Evolutionary conservation across 2,113 vertebrate species (phyloP).

Genomic region (Hippoglossus stenolepis): DNA sequence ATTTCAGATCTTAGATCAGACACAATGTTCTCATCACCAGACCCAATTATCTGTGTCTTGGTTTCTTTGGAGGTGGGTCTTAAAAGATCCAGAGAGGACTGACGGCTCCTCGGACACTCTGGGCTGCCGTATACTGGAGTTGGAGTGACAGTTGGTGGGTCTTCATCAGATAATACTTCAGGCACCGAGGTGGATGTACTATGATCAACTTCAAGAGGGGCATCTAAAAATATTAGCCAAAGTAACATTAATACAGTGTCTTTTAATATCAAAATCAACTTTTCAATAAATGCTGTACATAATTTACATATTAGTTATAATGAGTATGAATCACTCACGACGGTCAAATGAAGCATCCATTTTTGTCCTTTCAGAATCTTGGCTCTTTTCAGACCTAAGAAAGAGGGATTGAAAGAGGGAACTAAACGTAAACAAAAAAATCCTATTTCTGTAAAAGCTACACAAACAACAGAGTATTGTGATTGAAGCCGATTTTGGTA

Average conservation of each 20-base stretch:
- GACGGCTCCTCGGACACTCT: slow-evolving; percentile 70
- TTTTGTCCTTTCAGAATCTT: slow-evolving; percentile 80
- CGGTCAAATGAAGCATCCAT: slow-evolving; percentile 82
- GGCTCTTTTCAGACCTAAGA: slow-evolving; percentile 84
- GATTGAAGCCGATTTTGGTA: slow-evolving; percentile 53
- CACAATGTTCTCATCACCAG: slow-evolving; percentile 52
- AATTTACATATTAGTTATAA: not conserved
- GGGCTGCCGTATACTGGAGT: slow-evolving; percentile 63
- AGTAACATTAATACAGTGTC: not conserved
- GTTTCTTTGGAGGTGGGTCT: slow-evolving; percentile 54
- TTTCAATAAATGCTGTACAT: not conserved
- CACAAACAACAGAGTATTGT: not conserved
- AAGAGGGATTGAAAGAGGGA: slow-evolving; percentile 14
- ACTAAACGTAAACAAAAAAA: not conserved
- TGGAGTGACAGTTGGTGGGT: slow-evolving; percentile 75
- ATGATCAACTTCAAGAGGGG: slow-evolving; percentile 28
- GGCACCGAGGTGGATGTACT: slow-evolving; percentile 73
- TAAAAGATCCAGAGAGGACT: slow-evolving; percentile 57
- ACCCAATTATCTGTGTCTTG: slow-evolving; percentile 47
- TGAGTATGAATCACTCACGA: slow-evolving; percentile 71
- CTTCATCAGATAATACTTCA: slow-evolving; percentile 74
- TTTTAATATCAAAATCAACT: not conserved
- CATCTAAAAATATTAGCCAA: slow-evolving; percentile 44
- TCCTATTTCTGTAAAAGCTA: not conserved
- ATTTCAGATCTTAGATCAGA: slow-evolving; percentile 82